phyloP scores from a whole-genome alignment of 2,113 vertebrate genomes.

The Psittacula cyanocephala region DNA sequence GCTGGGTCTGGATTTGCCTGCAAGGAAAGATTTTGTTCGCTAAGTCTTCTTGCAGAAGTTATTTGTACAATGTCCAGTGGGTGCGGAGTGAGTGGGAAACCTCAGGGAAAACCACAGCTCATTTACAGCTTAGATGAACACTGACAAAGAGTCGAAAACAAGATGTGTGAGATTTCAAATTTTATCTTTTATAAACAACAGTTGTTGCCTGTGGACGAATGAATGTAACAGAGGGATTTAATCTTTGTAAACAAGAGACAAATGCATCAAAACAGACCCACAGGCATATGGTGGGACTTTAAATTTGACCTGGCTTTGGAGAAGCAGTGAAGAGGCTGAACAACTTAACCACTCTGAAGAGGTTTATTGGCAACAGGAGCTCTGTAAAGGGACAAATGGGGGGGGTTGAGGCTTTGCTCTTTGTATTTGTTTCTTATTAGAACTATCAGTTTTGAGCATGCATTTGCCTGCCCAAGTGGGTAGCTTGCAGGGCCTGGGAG shows the following conservation, averaged over 20 bases:
- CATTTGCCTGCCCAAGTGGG: background rate
- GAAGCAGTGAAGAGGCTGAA: background rate
- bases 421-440: background rate
- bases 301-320: conserved; percentile 1
- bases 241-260: conserved; percentile 14
- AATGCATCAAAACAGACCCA: background rate
- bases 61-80: background rate
- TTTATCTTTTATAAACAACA: conserved; percentile 5
- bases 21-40: background rate
- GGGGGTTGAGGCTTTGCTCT: background rate
- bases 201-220: background rate
- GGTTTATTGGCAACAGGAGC: conserved; percentile 14
- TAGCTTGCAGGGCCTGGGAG: background rate
- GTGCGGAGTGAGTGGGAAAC: background rate
- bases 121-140: conserved; percentile 5
- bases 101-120: conserved; percentile 11
- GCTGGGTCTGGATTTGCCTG: background rate
- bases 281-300: background rate
- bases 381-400: background rate
- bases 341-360: background rate
- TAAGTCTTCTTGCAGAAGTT: background rate
- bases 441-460: background rate
- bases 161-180: background rate
- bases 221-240: conserved; percentile 23
- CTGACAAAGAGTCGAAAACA: conserved; percentile 13